Base-by-base conservation (phyloP, 2,888 invertebrate species). In the Myathropa florea region DNA sequence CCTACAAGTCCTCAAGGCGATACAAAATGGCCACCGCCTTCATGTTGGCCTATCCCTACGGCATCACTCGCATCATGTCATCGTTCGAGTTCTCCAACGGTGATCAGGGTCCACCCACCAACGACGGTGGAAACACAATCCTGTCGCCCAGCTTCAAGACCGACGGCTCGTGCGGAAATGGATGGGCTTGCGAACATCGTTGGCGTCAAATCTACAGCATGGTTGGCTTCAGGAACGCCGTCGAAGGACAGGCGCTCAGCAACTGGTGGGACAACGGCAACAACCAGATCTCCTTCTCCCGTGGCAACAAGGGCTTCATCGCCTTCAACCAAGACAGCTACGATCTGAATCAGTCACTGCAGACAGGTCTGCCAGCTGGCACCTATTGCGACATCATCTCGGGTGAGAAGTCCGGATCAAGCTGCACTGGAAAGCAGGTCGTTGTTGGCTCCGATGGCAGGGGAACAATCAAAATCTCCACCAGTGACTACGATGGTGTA, bases 11-110 rank as follows among this genome's bases (percentile, higher is more conserved):
- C 1, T n/a, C 95, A 0, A 95, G 94, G 90, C 93, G 93, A 14
- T 97, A 97, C 92, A 97, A 95, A 92, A 95, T 94, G 94, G 98
- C 98, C 0, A 95, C 95, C 3, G 97, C 97, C 0, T 98, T 98
- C 92, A 97, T 97, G 96, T 93, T 98, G 92, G 97, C 98, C 0
- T 96, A 97, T 94, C 95, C 97, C 0, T 97, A 97, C 89, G 97
- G 97, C 2, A 93, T 94, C 68, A 95, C 97, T 0, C 95, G 97
- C 68, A 92, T 98, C 68, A 97, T 98, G 97, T 97, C 97, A 89
- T 97, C 97, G 88, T 98, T 95, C 90, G 93, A 91, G 28, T 98
- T 97, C 93, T 90, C 91, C 1, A 85, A 94, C 83, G 93, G 93
- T 33, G 95, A 95, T 90, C 90, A 91, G 77, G 96, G 96, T 18